These are phyloP conservation scores for Notiomystis cincta DNA, from an alignment of 2,113 vertebrate genomes.

Conservation along the genomic window DNA sequence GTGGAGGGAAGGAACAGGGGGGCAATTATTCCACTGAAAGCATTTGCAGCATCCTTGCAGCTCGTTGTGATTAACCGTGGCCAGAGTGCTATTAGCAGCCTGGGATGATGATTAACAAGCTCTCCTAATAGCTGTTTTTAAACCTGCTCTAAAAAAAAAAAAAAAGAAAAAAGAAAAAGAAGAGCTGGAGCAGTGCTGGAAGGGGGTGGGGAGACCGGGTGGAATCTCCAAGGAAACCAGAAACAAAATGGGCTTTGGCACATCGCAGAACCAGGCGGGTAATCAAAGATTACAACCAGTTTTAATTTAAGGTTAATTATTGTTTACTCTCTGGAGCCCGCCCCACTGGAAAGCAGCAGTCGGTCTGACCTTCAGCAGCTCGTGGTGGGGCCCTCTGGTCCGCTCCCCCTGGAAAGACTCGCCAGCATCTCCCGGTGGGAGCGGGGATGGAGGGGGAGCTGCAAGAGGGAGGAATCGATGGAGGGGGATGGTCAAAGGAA, in stretches of 20 bases:
- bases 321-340: conserved; percentile 53
- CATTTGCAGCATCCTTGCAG: not conserved
- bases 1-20: not conserved
- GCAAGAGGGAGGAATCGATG: not conserved
- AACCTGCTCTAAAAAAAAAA: conserved; percentile 2
- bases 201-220: not conserved
- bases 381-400: rapidly evolving
- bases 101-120: conserved; percentile 44
- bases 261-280: not conserved
- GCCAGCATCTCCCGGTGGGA: not conserved
- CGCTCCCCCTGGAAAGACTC: rapidly evolving
- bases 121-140: conserved; percentile 57
- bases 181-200: not conserved
- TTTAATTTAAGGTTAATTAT: conserved; percentile 69
- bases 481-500: not conserved
- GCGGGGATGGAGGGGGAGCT: not conserved
- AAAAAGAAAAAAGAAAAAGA: not conserved
- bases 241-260: conserved; percentile 51
- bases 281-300: conserved; percentile 47
- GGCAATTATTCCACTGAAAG: not conserved
- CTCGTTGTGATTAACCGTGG: conserved; percentile 25
- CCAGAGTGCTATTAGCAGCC: conserved; percentile 50
- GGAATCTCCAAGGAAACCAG: conserved; percentile 69
- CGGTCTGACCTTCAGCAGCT: not conserved
- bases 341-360: not conserved